Evolutionary conservation across 2,797 vertebrate genomes (phyloP).

Genomic region (Neosalanx taihuensis): DNA sequence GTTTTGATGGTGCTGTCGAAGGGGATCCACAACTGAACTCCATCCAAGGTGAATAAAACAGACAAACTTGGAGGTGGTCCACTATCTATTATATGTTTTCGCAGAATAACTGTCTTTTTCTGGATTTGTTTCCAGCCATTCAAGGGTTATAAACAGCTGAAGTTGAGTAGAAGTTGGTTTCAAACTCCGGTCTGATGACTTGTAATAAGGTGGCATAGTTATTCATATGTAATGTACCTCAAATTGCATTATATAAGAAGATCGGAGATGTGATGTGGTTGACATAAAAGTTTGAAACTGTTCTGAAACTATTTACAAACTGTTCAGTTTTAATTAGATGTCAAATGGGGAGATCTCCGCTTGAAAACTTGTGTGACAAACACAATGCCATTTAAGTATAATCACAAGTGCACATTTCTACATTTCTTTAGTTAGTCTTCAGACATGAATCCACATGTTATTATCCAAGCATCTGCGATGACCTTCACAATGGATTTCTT

Average conservation of each 20-base stretch:
- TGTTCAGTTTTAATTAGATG: conserved; percentile 19
- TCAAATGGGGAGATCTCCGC: conserved; percentile 13
- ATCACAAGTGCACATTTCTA: neutral
- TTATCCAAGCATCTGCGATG: neutral
- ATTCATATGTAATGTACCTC: neutral
- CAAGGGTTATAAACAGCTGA: too few species aligned
- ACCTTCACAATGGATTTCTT: neutral
- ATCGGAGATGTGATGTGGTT: conserved; percentile 6
- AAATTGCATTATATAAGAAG: neutral
- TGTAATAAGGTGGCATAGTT: too few species aligned
- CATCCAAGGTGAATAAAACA: conserved; percentile 25
- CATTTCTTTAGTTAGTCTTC: neutral
- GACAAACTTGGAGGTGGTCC: conserved; percentile 31
- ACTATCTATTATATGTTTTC: neutral
- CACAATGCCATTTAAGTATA: neutral
- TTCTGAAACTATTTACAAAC: neutral
- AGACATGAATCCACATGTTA: neutral
- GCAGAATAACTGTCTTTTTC: too few species aligned
- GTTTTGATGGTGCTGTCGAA: conserved; percentile 30
- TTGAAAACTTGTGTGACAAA: neutral
- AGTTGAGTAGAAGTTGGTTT: too few species aligned
- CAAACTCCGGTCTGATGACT: too few species aligned
- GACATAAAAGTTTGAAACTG: conserved; percentile 6
- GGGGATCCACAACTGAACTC: conserved; percentile 26
- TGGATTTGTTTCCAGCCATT: too few species aligned